Evolutionary conservation across 2,797 vertebrate genomes (phyloP), one percentile per base, ranked within the genome.

Genomic region (Xyrichtys novacula): DNA sequence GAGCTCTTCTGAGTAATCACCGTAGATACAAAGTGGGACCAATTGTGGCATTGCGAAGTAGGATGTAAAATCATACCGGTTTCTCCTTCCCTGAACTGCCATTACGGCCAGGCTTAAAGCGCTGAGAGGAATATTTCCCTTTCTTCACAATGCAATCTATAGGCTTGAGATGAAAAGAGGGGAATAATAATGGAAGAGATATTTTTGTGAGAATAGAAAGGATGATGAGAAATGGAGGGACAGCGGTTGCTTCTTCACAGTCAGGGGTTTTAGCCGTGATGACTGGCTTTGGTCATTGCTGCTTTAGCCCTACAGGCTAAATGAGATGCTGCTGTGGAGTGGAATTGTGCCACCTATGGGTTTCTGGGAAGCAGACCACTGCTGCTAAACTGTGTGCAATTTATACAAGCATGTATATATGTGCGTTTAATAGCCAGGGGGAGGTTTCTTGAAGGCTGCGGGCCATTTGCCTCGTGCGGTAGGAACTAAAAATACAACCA

Each of bases 401-500:
- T 74, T 44, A 65, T 77, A 63, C 40, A 65, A 38, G 55, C 17
- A 65, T 80, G 69, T 68, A 62, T 64, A 54, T 66, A 74, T 56
- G 72, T 72, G 65, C 39, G 44, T 70, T 74, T 57, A 71, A 85
- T 65, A 64, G 78, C 64, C 26, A 26, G 58, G 68, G 67, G 65
- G 78, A 80, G 60, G 85, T 82, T 86, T 79, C 87, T 85, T 80
- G 63, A 71, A 87, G 80, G 85, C 88, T 86, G 59, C 36, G 42
- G 82, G 85, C 76, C 76, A 83, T 59, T 73, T 78, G 78, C 84
- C 87, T 79, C 47, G 55, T 75, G 81, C 81, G 77, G 78, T 46
- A 42, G 61, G 71, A 70, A 62, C 89, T 93, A 92, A 92, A 92
- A 92, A 94, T 93, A 93, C 84, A 91, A 81, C 75, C 78, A 50